Evolutionary conservation across 2,888 invertebrate genomes (phyloP).

Genomic region (Endomychus coccineus): DNA sequence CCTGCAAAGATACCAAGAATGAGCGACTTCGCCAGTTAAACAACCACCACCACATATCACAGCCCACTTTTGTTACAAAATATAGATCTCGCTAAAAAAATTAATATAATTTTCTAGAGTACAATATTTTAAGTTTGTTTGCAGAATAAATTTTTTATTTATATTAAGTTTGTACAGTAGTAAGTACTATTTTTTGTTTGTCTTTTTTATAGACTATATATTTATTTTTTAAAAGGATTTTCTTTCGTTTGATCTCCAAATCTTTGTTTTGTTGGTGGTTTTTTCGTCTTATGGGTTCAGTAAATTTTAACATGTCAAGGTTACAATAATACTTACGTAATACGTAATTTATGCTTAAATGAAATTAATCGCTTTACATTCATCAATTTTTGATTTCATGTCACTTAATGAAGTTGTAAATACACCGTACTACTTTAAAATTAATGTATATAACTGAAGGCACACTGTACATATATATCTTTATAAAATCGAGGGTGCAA

Average conservation of each 20-base stretch:
- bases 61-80: constrained; percentile 13
- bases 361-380: too few relatives aligned
- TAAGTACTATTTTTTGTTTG: constrained; percentile 15
- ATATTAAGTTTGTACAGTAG: constrained; percentile 15
- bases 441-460: too few relatives aligned
- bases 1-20: constrained; percentile 12
- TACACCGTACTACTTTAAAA: too few relatives aligned
- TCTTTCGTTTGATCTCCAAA: constrained; percentile 17
- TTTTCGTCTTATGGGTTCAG: too few relatives aligned
- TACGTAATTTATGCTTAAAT: too few relatives aligned
- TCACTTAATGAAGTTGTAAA: too few relatives aligned
- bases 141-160: constrained; percentile 15
- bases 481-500: too few relatives aligned
- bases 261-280: constrained; percentile 15
- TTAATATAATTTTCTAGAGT: constrained; percentile 15
- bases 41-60: constrained; percentile 5
- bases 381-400: too few relatives aligned
- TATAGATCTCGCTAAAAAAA: constrained; percentile 14
- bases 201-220: constrained; percentile 16
- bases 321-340: too few relatives aligned
- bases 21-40: constrained; percentile 5
- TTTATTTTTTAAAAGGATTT: constrained; percentile 13
- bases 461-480: too few relatives aligned
- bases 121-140: constrained; percentile 17
- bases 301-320: too few relatives aligned